phyloP scores from a whole-genome alignment of 1,140 invertebrate species.

The Gonatopus flavifemur region DNA sequence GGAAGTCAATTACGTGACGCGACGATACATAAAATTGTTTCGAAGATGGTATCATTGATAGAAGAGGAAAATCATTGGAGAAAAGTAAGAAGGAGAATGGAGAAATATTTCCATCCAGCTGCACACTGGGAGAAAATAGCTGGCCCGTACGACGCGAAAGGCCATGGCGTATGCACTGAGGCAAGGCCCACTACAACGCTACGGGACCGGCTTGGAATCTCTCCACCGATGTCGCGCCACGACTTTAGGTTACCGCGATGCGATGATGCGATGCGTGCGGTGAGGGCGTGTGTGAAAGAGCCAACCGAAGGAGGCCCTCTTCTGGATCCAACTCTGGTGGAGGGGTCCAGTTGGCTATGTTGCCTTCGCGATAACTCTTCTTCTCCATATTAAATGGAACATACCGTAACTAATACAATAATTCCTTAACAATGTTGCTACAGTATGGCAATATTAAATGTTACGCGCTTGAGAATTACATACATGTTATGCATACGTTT shows the following conservation, averaged over 20 bases:
- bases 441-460: no score
- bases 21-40: no score
- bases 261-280: no score
- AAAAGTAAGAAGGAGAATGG: background rate
- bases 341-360: slow-evolving; percentile 24
- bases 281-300: slow-evolving; percentile 25
- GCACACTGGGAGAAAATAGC: background rate
- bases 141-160: slow-evolving; percentile 27
- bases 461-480: no score
- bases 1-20: no score
- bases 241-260: no score
- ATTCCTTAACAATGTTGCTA: no score
- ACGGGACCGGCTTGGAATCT: slow-evolving; percentile 28
- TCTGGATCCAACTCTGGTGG: slow-evolving; percentile 30
- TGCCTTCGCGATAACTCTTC: slow-evolving; percentile 23
- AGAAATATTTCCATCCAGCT: background rate
- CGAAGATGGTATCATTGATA: no score
- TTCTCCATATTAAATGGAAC: no score
- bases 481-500: no score
- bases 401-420: no score
- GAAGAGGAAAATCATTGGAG: background rate
- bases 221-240: slow-evolving; percentile 23
- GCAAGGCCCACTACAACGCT: slow-evolving; percentile 23
- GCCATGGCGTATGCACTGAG: slow-evolving; percentile 31
- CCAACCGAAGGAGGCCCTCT: slow-evolving; percentile 24